phyloP scores from a whole-genome alignment of 2,113 vertebrate genomes.

The Aspidoscelis tigris region DNA sequence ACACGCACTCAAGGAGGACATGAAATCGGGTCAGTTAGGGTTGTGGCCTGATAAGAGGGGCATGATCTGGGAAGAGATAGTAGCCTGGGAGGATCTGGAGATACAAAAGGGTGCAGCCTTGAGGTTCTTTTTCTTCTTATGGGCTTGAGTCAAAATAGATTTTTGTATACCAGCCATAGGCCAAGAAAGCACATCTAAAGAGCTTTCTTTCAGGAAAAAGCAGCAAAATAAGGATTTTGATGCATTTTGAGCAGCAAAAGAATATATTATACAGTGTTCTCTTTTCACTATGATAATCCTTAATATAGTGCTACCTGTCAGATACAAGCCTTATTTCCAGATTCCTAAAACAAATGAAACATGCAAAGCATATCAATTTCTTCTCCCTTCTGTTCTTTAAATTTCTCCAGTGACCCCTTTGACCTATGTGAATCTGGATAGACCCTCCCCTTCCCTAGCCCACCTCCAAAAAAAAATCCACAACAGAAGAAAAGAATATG shows the following conservation, averaged over 20 bases:
- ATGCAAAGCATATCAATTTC: not conserved
- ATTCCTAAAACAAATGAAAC: slow-evolving; percentile 1
- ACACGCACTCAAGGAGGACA: too few relatives aligned
- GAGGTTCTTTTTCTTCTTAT: too few relatives aligned
- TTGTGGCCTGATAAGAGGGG: too few relatives aligned
- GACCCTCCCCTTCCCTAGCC: not conserved
- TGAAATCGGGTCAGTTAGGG: too few relatives aligned
- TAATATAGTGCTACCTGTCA: not conserved
- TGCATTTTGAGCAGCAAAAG: not conserved
- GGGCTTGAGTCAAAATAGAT: too few relatives aligned
- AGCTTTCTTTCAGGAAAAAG: not conserved
- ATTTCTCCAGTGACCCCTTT: not conserved
- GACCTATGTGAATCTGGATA: rapidly evolving
- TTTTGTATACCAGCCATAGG: too few relatives aligned
- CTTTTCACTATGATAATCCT: not conserved
- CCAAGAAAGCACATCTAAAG: too few relatives aligned
- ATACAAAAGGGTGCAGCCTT: too few relatives aligned
- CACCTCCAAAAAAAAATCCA: not conserved
- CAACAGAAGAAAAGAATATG: not conserved
- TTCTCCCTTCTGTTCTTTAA: not conserved
- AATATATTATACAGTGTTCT: not conserved
- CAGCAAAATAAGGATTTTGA: not conserved
- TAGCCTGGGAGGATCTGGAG: too few relatives aligned
- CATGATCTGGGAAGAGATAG: too few relatives aligned
- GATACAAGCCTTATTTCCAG: not conserved